Percentiles rank a stretch among this genome's conserved stretches.
Evolutionary conservation across 2,888 invertebrate genomes (phyloP).

Genomic region (Phengaris arion): DNA sequence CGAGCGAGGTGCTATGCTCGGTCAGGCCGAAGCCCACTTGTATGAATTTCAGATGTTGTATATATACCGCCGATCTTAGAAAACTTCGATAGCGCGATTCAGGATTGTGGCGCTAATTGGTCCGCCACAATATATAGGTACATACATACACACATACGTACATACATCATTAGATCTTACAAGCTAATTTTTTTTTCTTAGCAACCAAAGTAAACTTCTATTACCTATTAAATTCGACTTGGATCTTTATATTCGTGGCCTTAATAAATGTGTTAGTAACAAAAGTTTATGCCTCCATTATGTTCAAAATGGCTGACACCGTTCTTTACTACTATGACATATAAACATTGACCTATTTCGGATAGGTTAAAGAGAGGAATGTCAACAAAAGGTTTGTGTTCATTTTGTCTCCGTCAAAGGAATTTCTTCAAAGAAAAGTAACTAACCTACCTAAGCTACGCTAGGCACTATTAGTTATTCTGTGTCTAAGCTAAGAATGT

Average conservation of each 20-base stretch:
- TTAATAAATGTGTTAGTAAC: constrained; percentile 34
- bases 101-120: no score
- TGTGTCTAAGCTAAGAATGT: not conserved
- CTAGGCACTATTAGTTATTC: not conserved
- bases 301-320: constrained; percentile 68
- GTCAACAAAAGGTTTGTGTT: constrained; percentile 20
- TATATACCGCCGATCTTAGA: no score
- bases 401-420: constrained; percentile 7
- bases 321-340: constrained; percentile 50
- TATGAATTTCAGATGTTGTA: no score
- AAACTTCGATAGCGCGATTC: no score
- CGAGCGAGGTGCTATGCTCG: no score
- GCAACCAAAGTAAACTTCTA: not conserved
- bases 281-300: constrained; percentile 43
- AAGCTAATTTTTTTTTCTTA: not conserved
- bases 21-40: no score
- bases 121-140: no score
- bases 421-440: constrained; percentile 13
- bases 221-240: not conserved
- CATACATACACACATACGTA: no score
- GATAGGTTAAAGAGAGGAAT: constrained; percentile 49
- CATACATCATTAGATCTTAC: no score
- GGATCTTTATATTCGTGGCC: constrained; percentile 12
- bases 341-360: constrained; percentile 63
- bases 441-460: not conserved